phyloP scores from a whole-genome alignment of 2,888 invertebrate genomes.

The Habroteleia sp. region DNA sequence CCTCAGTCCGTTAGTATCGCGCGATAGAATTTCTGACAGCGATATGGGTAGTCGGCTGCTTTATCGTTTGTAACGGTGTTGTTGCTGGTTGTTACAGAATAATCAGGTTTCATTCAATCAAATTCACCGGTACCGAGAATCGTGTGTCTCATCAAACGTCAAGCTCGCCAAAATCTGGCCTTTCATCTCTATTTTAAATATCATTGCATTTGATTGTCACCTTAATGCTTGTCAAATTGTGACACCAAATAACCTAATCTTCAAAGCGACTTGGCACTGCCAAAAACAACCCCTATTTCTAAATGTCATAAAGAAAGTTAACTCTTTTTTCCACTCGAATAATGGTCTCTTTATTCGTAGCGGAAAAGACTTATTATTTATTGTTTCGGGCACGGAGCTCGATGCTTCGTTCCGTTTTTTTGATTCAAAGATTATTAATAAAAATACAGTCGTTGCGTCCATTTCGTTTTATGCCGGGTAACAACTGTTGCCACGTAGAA shows the following conservation, averaged over 20 bases:
- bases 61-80: slow-evolving; percentile 53
- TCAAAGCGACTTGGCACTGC: too few species aligned
- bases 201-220: slow-evolving; percentile 11
- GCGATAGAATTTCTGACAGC: slow-evolving; percentile 47
- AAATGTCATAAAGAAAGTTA: too few species aligned
- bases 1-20: slow-evolving; percentile 29
- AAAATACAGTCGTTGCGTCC: slow-evolving; percentile 35
- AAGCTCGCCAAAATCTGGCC: slow-evolving; percentile 20
- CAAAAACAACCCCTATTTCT: too few species aligned
- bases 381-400: neutral
- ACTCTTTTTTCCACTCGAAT: too few species aligned
- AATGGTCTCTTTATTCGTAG: too few species aligned
- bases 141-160: slow-evolving; percentile 38
- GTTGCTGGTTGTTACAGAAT: slow-evolving; percentile 42
- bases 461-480: slow-evolving; percentile 29
- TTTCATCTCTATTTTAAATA: slow-evolving; percentile 23
- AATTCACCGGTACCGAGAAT: slow-evolving; percentile 14
- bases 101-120: slow-evolving; percentile 55
- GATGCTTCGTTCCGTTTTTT: slow-evolving; percentile 6
- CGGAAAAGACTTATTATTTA: neutral
- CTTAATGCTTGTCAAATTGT: slow-evolving; percentile 4
- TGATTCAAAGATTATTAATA: slow-evolving; percentile 37
- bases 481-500: slow-evolving; percentile 59
- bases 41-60: slow-evolving; percentile 28
- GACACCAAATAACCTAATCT: slow-evolving; percentile 1